phyloP scores from a whole-genome alignment of 2,888 invertebrate species.

The Limnephilus auricula region DNA sequence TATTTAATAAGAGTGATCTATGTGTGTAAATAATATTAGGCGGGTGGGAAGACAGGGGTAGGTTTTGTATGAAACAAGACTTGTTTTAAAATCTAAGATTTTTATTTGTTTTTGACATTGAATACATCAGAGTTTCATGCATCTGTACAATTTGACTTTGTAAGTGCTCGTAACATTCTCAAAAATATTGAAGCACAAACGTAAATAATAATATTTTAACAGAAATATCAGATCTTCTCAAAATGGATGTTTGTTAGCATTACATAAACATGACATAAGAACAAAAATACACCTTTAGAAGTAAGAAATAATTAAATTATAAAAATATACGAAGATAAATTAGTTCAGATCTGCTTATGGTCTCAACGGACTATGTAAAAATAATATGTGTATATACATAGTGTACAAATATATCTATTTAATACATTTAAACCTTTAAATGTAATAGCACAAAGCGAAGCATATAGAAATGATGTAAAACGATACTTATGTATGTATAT shows the following conservation, averaged over 20 bases:
- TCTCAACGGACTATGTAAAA: constrained; percentile 59
- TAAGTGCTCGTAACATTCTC: constrained; percentile 49
- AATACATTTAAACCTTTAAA: constrained; percentile 50
- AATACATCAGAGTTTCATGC: constrained; percentile 49
- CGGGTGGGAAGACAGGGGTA: not conserved
- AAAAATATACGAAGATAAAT: constrained; percentile 58
- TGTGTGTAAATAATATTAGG: constrained; percentile 15
- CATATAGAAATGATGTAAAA: constrained; percentile 44
- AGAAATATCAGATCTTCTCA: constrained; percentile 32
- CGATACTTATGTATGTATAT: constrained; percentile 18
- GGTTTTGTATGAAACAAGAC: constrained; percentile 47
- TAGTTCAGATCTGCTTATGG: constrained; percentile 61
- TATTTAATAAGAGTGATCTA: constrained; percentile 14
- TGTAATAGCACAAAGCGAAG: constrained; percentile 52
- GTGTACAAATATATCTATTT: constrained; percentile 62
- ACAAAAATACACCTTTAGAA: constrained; percentile 58
- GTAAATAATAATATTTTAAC: constrained; percentile 13
- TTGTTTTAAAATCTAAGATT: constrained; percentile 38
- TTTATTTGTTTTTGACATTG: constrained; percentile 45
- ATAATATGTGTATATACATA: constrained; percentile 63
- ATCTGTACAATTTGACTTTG: constrained; percentile 40
- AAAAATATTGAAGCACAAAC: constrained; percentile 38
- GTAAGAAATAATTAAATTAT: constrained; percentile 57
- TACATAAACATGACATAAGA: constrained; percentile 63
- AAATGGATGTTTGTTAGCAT: constrained; percentile 58